Evolutionary conservation across 2,113 vertebrate genomes (phyloP).

Genomic region (Meles meles): DNA sequence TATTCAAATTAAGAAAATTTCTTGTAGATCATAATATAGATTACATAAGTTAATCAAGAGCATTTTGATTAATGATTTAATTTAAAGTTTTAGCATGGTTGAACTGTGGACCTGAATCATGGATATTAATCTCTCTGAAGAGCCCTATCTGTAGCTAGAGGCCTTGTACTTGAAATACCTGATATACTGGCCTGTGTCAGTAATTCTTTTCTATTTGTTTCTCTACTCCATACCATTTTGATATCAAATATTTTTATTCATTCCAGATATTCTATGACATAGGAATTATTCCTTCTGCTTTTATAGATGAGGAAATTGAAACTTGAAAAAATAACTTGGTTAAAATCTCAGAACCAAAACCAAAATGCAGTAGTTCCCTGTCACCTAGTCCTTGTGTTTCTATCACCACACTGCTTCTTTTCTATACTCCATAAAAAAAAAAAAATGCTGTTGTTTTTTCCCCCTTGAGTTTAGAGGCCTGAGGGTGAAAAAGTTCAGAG

Average conservation of each 20-base stretch:
- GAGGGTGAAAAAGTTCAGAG: background rate
- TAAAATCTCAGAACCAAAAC: background rate
- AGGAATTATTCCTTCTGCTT: background rate
- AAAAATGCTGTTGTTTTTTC: background rate
- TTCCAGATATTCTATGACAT: background rate
- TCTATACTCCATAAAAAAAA: background rate
- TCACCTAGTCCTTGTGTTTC: background rate
- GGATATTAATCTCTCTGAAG: background rate
- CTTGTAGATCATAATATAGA: constrained; percentile 10
- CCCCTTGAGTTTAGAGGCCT: background rate
- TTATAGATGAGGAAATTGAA: background rate
- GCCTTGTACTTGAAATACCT: too few species aligned
- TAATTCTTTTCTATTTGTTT: background rate
- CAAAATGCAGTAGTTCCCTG: background rate
- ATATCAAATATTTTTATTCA: background rate
- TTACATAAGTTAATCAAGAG: constrained; percentile 47
- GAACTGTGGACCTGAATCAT: background rate
- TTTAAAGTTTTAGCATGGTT: background rate
- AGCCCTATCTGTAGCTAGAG: background rate
- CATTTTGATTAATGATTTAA: constrained; percentile 21
- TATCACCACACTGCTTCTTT: background rate
- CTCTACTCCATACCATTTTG: background rate
- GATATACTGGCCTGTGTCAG: background rate
- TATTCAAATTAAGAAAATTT: constrained; percentile 26
- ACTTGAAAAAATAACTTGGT: background rate